Evolutionary conservation across 2,113 vertebrate genomes (phyloP), one percentile per base, ranked within the genome.

Genomic region (Lagopus muta): DNA sequence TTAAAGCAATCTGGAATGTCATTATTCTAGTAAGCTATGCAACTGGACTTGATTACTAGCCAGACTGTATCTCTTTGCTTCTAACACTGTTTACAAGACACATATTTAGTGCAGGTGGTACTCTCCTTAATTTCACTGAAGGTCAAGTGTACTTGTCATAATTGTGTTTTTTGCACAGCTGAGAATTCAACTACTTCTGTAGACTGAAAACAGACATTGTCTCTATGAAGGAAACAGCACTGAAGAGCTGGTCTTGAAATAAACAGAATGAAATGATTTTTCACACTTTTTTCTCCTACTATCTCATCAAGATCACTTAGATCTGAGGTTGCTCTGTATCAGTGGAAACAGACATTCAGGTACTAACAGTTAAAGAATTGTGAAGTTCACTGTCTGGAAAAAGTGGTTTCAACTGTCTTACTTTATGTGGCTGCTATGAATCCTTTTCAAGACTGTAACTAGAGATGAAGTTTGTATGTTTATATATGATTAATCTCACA

Each of bases 101-200:
- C 12, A 75, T 77, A 89, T 88, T 92, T 86, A 88, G 87, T 95
- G 85, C 96, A 96, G 95, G 94, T 94, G 94, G 93, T 92, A 90
- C 69, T 88, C 70, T 77, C 92, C 75, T 93, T 92, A 91, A 91
- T 95, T 96, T 91, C 82, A 70, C 85, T 88, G 78, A 85, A 92
- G 96, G 94, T 95, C 94, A 96, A 93, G 89, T 93, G 72, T 80
- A 82, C 89, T 96, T 96, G 91, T 96, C 93, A 93, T 93, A 94
- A 96, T 91, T 81, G 82, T 95, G 80, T 77, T 92, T 95, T 94
- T 94, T 70, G 43, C 94, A 93, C 89, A 95, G 94, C 82, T 96
- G 91, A 93, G 87, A 93, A 95, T 95, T 93, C 91, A 85, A 47
- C 85, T 77, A 58, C 78, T 89, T 75, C 30, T 91, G 50, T 64